Percentiles rank a stretch among this genome's conserved stretches.
Conservation (phyloP, 2,797 vertebrate genomes). For the Arctocebus calabarensis region DNA sequence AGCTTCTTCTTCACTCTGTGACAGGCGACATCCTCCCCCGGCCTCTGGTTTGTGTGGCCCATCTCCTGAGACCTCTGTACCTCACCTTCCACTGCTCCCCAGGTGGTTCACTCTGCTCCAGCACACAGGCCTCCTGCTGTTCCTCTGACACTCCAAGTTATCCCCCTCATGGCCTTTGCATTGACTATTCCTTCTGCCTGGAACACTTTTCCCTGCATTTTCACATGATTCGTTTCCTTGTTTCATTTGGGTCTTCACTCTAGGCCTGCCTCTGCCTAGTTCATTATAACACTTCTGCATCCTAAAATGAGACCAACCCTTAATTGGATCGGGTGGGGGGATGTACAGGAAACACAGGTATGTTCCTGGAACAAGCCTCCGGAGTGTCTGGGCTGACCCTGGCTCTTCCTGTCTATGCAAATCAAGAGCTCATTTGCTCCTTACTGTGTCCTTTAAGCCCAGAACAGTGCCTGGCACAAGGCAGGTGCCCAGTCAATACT, state of each 20-base stretch:
- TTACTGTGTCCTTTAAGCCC: background rate
- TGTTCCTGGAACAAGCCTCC: no score
- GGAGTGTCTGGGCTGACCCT: no score
- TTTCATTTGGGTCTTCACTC: background rate
- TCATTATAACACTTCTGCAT: background rate
- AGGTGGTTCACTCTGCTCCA: accelerated
- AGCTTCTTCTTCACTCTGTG: background rate
- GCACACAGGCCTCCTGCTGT: accelerated
- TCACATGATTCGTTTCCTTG: no score
- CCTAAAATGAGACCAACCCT: accelerated
- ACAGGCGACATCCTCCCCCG: background rate
- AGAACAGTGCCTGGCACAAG: accelerated
- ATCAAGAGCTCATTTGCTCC: background rate
- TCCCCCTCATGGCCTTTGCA: background rate
- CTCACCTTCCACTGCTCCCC: background rate
- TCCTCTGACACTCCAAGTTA: background rate
- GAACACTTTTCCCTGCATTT: background rate
- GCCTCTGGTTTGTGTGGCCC: background rate
- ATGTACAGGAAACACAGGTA: no score
- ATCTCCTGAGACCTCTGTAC: background rate
- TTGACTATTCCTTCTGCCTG: background rate
- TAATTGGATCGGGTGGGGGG: background rate
- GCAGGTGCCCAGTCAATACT: background rate
- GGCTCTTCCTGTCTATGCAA: background rate
- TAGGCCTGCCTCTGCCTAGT: background rate